Percentiles rank a stretch among this genome's conserved stretches.
Evolutionary conservation across 2,797 vertebrate genomes (phyloP).

Genomic region (Cetoscarus ocellatus): DNA sequence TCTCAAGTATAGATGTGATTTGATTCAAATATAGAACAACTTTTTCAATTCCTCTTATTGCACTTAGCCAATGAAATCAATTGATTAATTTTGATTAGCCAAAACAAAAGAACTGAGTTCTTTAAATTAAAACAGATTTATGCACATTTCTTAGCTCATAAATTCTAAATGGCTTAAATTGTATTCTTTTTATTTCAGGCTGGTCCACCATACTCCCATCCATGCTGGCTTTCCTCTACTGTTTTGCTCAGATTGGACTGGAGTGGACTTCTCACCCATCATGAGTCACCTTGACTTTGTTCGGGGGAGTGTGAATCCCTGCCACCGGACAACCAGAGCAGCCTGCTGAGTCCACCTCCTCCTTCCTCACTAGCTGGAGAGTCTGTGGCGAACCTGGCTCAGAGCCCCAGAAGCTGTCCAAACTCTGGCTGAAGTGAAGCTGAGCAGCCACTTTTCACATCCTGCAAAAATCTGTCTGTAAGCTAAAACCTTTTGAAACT

Average conservation of each 20-base stretch:
- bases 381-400: conserved; percentile 42
- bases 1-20: no score
- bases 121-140: no score
- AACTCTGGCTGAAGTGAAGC: conserved; percentile 39
- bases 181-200: conserved; percentile 65
- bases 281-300: conserved; percentile 71
- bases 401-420: conserved; percentile 43
- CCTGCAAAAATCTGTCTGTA: conserved; percentile 22
- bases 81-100: no score
- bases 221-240: conserved; percentile 85
- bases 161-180: neutral
- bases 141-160: no score
- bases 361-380: conserved; percentile 30
- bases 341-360: conserved; percentile 49
- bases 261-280: conserved; percentile 73
- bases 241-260: conserved; percentile 86
- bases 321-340: conserved; percentile 32
- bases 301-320: conserved; percentile 30
- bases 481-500: conserved; percentile 11
- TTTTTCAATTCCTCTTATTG: no score
- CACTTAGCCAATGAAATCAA: no score
- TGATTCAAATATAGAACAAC: no score
- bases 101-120: no score
- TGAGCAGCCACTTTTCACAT: conserved; percentile 48
- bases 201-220: conserved; percentile 77